phyloP scores from a whole-genome alignment of 2,888 invertebrate genomes.

The Clitarchus hookeri region DNA sequence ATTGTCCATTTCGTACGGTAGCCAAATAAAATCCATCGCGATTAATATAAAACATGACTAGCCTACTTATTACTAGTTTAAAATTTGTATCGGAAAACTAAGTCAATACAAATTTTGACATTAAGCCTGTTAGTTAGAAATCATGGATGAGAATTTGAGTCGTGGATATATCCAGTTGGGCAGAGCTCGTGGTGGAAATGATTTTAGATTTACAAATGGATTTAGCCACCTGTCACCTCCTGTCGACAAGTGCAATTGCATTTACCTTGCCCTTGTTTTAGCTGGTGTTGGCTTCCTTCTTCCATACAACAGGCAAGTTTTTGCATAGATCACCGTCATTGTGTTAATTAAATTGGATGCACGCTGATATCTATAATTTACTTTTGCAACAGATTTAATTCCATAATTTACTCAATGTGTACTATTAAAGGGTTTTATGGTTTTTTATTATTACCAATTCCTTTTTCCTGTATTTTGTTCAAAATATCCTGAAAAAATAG shows the following conservation, averaged over 20 bases:
- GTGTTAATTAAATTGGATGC: too few relatives aligned
- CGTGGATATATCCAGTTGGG: constrained; percentile 65
- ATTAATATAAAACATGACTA: neutral
- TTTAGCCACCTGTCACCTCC: constrained; percentile 68
- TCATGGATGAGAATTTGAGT: constrained; percentile 68
- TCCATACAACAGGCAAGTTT: constrained; percentile 83
- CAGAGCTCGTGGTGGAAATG: constrained; percentile 64
- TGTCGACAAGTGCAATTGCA: constrained; percentile 69
- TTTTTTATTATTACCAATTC: too few relatives aligned
- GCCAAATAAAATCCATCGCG: neutral
- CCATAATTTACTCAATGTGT: too few relatives aligned
- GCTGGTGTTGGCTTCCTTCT: constrained; percentile 89
- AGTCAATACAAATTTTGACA: neutral
- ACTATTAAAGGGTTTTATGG: too few relatives aligned
- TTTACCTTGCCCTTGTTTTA: constrained; percentile 75
- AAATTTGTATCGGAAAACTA: neutral
- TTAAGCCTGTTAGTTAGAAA: constrained; percentile 34
- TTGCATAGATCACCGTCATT: neutral
- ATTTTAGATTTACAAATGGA: constrained; percentile 57
- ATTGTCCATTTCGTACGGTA: neutral
- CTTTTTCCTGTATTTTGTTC: too few relatives aligned
- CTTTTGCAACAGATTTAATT: too few relatives aligned
- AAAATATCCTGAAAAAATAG: too few relatives aligned
- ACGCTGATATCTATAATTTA: too few relatives aligned
- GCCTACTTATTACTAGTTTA: neutral